These are phyloP conservation scores for Spheniscus mendiculus DNA, from an alignment of 2,113 vertebrate genomes.

Conservation along the genomic window DNA sequence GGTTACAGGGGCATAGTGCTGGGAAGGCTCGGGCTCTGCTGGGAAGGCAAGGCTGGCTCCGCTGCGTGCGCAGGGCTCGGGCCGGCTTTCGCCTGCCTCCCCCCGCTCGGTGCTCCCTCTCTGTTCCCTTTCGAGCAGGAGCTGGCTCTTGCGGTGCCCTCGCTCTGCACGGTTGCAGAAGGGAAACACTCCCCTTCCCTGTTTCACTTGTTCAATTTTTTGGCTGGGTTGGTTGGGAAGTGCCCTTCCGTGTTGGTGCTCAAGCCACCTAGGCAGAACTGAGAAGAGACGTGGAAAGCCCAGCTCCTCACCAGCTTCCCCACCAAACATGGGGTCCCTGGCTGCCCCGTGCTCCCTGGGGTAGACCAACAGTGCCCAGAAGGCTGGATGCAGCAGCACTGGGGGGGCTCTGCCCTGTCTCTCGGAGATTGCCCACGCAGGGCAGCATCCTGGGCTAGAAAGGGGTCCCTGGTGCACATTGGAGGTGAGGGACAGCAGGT, in stretches of 20 bases:
- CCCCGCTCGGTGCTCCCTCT: not conserved
- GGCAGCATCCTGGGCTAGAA: not conserved
- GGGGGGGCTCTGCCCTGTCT: not conserved
- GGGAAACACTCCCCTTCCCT: not conserved
- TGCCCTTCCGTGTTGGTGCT: fast-evolving
- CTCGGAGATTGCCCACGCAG: not conserved
- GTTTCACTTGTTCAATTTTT: slow-evolving; percentile 41
- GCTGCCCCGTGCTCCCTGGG: fast-evolving
- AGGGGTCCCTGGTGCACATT: not conserved
- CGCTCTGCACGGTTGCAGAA: fast-evolving
- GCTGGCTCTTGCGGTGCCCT: not conserved
- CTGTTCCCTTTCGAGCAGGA: not conserved
- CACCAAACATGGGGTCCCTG: not conserved
- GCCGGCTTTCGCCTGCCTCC: not conserved
- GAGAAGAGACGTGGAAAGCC: not conserved
- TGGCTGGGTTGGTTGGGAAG: not conserved
- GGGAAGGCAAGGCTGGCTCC: not conserved
- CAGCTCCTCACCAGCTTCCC: not conserved
- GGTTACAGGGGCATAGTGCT: not conserved
- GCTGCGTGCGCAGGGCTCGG: fast-evolving
- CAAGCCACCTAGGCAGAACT: not conserved
- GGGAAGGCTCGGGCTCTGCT: not conserved
- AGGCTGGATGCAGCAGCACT: not conserved
- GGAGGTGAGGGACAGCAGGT: not conserved
- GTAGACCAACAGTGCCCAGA: not conserved